These are phyloP conservation scores for Rhincodon typus DNA, from an alignment of 2,797 vertebrate species.

Conservation along the genomic window DNA sequence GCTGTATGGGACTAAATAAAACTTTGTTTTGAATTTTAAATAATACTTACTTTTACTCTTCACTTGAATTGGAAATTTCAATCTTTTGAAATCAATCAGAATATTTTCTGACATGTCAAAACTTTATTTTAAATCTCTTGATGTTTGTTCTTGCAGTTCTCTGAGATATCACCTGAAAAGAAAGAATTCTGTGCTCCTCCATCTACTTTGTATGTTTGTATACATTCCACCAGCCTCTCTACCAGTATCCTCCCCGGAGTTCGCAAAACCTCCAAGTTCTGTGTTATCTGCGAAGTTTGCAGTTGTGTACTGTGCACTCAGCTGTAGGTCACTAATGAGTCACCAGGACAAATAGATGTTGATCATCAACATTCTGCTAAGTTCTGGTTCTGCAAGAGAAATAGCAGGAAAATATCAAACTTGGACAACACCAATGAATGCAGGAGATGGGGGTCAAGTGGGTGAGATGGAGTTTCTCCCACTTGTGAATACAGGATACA, in stretches of 20 bases:
- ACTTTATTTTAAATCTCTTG: not conserved
- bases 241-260: no score
- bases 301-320: no score
- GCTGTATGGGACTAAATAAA: not conserved
- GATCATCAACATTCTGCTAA: not conserved
- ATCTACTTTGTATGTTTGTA: not conserved
- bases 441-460: not conserved
- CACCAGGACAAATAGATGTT: not conserved
- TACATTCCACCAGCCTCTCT: no score
- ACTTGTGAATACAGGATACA: no score
- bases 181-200: not conserved
- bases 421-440: not conserved
- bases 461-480: not conserved
- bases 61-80: not conserved
- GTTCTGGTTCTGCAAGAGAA: not conserved
- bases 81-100: not conserved
- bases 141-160: not conserved
- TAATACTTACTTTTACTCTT: not conserved
- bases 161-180: not conserved
- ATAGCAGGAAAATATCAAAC: not conserved
- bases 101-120: not conserved
- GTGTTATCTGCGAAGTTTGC: no score
- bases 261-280: no score
- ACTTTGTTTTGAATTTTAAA: not conserved
- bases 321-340: no score